phyloP scores from a whole-genome alignment of 1,140 invertebrate genomes.

The Gryon sp. region DNA sequence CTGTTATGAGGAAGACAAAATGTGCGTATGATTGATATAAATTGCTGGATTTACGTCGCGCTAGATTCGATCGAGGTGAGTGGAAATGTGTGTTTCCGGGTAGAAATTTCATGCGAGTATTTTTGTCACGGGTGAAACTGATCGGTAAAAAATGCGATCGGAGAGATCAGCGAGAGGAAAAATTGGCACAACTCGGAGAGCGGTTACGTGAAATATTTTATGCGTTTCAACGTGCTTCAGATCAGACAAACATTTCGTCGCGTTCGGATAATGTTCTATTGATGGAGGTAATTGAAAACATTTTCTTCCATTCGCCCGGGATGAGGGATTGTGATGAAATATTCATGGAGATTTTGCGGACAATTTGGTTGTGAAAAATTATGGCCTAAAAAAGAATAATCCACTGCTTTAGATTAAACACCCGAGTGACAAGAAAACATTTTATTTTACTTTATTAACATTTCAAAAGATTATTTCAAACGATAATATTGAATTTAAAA shows the following conservation, averaged over 20 bases:
- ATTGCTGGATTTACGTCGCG: conserved; percentile 47
- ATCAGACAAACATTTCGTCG: conserved; percentile 9
- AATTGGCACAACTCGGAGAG: conserved; percentile 20
- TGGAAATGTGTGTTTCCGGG: conserved; percentile 52
- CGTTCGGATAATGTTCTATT: conserved; percentile 1
- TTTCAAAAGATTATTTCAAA: too few species aligned
- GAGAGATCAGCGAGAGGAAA: conserved; percentile 8
- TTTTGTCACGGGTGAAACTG: conserved; percentile 30
- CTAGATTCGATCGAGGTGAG: conserved; percentile 35
- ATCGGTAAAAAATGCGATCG: conserved; percentile 33
- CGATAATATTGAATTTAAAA: too few species aligned
- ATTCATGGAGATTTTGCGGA: background rate
- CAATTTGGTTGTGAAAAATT: background rate
- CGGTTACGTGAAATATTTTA: conserved; percentile 32
- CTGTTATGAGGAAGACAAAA: conserved; percentile 47
- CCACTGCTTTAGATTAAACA: too few species aligned
- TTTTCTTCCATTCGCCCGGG: background rate
- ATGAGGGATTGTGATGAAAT: background rate
- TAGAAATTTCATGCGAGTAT: conserved; percentile 22
- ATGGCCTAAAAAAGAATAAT: too few species aligned
- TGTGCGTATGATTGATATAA: conserved; percentile 56
- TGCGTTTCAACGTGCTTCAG: background rate
- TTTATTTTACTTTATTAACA: too few species aligned
- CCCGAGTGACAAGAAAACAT: too few species aligned
- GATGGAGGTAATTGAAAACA: conserved; percentile 1